phyloP scores from a whole-genome alignment of 2,113 vertebrate genomes.

The Micromys minutus region DNA sequence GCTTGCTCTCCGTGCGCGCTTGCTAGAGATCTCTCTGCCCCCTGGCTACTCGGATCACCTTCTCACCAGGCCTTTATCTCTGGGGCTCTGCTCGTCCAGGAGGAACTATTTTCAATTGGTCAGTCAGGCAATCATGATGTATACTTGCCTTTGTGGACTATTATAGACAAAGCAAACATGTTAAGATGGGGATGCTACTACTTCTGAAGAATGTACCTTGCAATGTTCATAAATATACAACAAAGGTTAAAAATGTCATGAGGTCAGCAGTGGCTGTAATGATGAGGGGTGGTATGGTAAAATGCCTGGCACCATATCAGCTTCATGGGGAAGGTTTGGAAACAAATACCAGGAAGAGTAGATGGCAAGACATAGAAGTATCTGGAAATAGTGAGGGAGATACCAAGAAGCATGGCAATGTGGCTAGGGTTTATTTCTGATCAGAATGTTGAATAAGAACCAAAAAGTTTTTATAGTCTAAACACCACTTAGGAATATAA shows the following conservation, averaged over 20 bases:
- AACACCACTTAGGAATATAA: neutral
- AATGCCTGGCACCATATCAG: neutral
- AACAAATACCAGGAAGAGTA: neutral
- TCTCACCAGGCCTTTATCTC: too few relatives aligned
- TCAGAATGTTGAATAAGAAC: neutral
- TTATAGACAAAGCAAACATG: neutral
- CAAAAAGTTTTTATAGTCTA: neutral
- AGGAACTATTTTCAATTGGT: neutral
- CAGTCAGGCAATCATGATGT: too few relatives aligned
- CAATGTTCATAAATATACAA: neutral
- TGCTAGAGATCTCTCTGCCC: too few relatives aligned
- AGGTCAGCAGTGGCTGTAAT: neutral
- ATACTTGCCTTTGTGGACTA: neutral
- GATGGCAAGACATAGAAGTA: neutral
- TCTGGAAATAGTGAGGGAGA: conserved; percentile 1
- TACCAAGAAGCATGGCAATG: neutral
- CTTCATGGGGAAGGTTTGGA: neutral
- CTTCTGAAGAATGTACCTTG: neutral
- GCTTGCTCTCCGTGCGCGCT: too few relatives aligned
- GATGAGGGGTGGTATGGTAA: neutral
- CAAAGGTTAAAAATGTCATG: neutral
- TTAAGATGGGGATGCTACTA: neutral
- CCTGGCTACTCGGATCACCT: too few relatives aligned
- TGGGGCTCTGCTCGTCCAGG: too few relatives aligned
- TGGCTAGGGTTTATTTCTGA: neutral